phyloP scores from a whole-genome alignment of 1,140 invertebrate genomes.

The Oppia nitens region DNA sequence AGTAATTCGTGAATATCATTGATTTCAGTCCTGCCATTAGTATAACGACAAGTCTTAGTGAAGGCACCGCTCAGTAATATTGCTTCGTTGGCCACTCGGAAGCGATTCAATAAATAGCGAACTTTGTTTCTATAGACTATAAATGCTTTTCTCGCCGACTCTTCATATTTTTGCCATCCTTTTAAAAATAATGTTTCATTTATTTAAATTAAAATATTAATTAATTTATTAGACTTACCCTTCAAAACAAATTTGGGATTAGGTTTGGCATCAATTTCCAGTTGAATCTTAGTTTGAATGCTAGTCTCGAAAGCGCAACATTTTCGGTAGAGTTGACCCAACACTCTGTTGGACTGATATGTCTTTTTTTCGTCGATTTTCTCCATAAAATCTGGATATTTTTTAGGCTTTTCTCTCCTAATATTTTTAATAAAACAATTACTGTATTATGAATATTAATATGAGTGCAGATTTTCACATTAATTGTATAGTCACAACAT shows the following conservation, averaged over 20 bases:
- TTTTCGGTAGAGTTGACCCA: slow-evolving; percentile 25
- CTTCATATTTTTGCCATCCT: slow-evolving; percentile 17
- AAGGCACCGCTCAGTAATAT: slow-evolving; percentile 23
- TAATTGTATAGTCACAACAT: too few species aligned
- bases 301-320: slow-evolving; percentile 9
- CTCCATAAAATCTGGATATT: slow-evolving; percentile 25
- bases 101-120: slow-evolving; percentile 20
- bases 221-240: background rate
- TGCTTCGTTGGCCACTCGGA: slow-evolving; percentile 23
- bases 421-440: background rate
- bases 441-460: background rate
- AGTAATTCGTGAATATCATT: slow-evolving; percentile 18
- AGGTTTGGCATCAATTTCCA: slow-evolving; percentile 2
- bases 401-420: slow-evolving; percentile 16
- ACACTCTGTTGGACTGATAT: slow-evolving; percentile 23
- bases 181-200: background rate
- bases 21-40: slow-evolving; percentile 19
- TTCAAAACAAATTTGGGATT: slow-evolving; percentile 6
- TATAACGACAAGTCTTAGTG: slow-evolving; percentile 17
- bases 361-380: slow-evolving; percentile 18
- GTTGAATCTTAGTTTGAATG: slow-evolving; percentile 4
- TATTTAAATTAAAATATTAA: too few species aligned
- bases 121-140: slow-evolving; percentile 16
- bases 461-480: too few species aligned
- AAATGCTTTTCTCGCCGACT: slow-evolving; percentile 8